Percentiles rank a stretch among this genome's conserved stretches.
These are phyloP conservation scores for Miltochrista miniata DNA, from an alignment of 2,888 invertebrate species.

Conservation along the genomic window DNA sequence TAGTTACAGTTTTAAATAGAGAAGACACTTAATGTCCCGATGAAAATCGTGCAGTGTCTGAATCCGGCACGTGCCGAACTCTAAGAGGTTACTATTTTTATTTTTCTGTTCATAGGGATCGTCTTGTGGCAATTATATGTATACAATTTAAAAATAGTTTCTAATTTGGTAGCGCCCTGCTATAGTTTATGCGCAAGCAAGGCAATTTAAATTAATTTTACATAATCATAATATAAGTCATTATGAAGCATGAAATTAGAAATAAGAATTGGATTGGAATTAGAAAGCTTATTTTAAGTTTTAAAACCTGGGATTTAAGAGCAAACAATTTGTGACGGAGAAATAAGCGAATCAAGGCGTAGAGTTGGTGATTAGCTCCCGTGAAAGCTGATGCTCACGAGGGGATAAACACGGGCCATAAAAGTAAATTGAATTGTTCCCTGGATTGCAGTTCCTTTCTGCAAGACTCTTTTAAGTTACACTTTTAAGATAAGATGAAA, in stretches of 20 bases:
- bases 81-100: no score
- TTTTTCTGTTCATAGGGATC: no score
- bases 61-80: no score
- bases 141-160: neutral
- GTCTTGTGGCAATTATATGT: no score
- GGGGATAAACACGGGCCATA: constrained; percentile 73
- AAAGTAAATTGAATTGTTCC: constrained; percentile 82
- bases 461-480: neutral
- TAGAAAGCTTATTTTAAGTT: neutral
- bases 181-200: neutral
- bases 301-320: constrained; percentile 48
- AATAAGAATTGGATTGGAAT: no score
- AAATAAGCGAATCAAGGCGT: constrained; percentile 67
- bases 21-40: no score
- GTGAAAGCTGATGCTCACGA: constrained; percentile 63
- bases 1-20: no score
- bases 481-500: no score
- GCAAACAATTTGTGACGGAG: constrained; percentile 49
- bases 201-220: no score
- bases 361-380: constrained; percentile 72
- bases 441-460: constrained; percentile 42
- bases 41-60: no score
- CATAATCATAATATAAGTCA: no score
- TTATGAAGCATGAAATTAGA: no score
- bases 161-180: neutral